Evolutionary conservation across 2,888 invertebrate genomes (phyloP).

Genomic region (Trichogramma evanescens): DNA sequence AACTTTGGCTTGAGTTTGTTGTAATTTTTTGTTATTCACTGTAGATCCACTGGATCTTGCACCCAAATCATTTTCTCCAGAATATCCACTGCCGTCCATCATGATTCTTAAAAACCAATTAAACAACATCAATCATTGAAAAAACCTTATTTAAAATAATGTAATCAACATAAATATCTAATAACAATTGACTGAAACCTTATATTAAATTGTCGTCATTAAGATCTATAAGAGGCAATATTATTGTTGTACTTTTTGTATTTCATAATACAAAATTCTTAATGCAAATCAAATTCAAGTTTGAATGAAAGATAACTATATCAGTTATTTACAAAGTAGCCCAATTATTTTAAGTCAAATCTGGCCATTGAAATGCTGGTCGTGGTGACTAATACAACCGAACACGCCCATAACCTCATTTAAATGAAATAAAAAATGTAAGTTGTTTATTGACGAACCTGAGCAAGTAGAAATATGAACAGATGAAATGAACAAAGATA

Average conservation of each 20-base stretch:
- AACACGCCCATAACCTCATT: conserved; percentile 35
- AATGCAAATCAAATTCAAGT: too few relatives aligned
- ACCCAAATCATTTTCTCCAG: conserved; percentile 69
- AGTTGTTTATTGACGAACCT: too few relatives aligned
- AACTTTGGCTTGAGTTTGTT: conserved; percentile 79
- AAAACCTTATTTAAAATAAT: neutral
- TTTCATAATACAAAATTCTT: too few relatives aligned
- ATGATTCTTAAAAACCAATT: conserved; percentile 23
- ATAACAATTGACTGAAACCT: too few relatives aligned
- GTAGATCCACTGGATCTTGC: conserved; percentile 73
- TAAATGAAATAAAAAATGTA: neutral
- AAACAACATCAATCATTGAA: neutral
- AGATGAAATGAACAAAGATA: too few relatives aligned
- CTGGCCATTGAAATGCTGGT: conserved; percentile 11
- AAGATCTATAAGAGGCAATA: neutral
- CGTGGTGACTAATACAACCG: conserved; percentile 18
- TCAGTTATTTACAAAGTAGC: too few relatives aligned
- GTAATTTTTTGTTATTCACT: conserved; percentile 70
- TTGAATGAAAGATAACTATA: too few relatives aligned
- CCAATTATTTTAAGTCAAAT: too few relatives aligned
- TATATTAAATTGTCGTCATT: too few relatives aligned
- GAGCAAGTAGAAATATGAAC: too few relatives aligned
- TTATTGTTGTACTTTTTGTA: neutral
- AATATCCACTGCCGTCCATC: conserved; percentile 46
- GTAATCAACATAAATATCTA: too few relatives aligned